These are phyloP conservation scores for Drepanosiphum platanoidis DNA, from an alignment of 2,888 invertebrate genomes.

Conservation along the genomic window DNA sequence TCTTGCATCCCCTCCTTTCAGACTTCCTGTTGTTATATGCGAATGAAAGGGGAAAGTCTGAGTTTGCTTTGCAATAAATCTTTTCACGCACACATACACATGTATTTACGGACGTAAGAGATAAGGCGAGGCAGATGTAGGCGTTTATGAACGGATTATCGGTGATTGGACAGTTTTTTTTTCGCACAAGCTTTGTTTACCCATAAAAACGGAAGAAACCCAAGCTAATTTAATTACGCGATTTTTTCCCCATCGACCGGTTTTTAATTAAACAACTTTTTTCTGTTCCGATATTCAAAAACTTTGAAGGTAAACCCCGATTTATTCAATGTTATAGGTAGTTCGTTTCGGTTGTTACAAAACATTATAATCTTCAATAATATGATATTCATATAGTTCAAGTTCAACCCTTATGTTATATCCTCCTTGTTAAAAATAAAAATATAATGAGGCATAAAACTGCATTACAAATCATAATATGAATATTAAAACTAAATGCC, in stretches of 20 bases:
- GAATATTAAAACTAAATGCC: too few relatives aligned
- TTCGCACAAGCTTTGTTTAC: not conserved
- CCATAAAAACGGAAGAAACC: not conserved
- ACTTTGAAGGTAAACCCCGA: conserved; percentile 9
- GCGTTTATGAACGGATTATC: conserved; percentile 33
- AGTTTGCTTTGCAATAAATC: conserved; percentile 43
- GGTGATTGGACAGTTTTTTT: conserved; percentile 39
- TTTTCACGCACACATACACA: conserved; percentile 6
- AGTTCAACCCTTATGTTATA: not conserved
- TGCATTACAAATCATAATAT: too few relatives aligned
- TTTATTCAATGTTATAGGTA: not conserved
- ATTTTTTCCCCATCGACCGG: conserved; percentile 8
- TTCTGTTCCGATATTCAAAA: not conserved
- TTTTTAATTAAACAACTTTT: conserved; percentile 48
- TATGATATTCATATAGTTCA: not conserved
- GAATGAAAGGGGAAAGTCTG: not conserved
- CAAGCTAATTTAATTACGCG: conserved; percentile 15
- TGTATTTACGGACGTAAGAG: not conserved
- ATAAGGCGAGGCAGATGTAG: conserved; percentile 24
- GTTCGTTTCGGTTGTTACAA: conserved; percentile 1
- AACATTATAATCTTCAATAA: conserved; percentile 13
- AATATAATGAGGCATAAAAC: not conserved
- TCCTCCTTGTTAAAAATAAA: not conserved
- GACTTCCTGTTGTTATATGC: not conserved
- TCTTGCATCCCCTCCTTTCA: not conserved